These are phyloP conservation scores for Nipponacmea schrenckii DNA, from an alignment of 2,888 invertebrate genomes.

Conservation along the genomic window DNA sequence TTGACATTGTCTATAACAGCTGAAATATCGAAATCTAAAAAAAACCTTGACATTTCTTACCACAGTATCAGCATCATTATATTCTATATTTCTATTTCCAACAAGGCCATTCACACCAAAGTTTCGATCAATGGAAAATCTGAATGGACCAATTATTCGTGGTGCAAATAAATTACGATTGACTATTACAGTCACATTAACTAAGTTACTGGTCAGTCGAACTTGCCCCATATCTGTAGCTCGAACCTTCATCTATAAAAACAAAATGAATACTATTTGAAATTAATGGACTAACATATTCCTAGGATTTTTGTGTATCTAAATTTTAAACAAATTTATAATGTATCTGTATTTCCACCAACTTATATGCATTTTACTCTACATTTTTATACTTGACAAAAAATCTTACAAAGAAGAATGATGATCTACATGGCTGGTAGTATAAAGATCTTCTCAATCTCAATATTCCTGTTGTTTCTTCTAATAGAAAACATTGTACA, in stretches of 20 bases:
- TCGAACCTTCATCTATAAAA: constrained; percentile 50
- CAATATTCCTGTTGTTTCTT: constrained; percentile 50
- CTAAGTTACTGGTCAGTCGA: constrained; percentile 37
- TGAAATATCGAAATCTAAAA: too few species aligned
- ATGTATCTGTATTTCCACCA: too few species aligned
- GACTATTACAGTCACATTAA: constrained; percentile 49
- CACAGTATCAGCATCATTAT: constrained; percentile 40
- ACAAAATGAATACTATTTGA: neutral
- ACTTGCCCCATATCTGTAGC: constrained; percentile 54
- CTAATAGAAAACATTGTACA: constrained; percentile 53
- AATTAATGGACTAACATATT: too few species aligned
- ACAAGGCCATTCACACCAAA: constrained; percentile 33
- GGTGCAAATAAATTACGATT: constrained; percentile 51
- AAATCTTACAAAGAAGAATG: constrained; percentile 42
- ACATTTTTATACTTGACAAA: too few species aligned
- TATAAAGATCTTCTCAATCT: constrained; percentile 46
- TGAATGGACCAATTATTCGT: constrained; percentile 46
- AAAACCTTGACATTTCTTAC: too few species aligned
- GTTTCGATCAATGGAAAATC: constrained; percentile 36
- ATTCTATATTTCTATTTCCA: constrained; percentile 37
- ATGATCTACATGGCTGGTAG: constrained; percentile 41
- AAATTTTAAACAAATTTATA: too few species aligned
- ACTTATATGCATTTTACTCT: too few species aligned
- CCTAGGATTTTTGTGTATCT: too few species aligned
- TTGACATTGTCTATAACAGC: too few species aligned